A percentile compares a stretch with the other conserved stretches of the same genome.
Conservation (phyloP, 2,888 invertebrate species). For the Xestia c-nigrum region DNA sequence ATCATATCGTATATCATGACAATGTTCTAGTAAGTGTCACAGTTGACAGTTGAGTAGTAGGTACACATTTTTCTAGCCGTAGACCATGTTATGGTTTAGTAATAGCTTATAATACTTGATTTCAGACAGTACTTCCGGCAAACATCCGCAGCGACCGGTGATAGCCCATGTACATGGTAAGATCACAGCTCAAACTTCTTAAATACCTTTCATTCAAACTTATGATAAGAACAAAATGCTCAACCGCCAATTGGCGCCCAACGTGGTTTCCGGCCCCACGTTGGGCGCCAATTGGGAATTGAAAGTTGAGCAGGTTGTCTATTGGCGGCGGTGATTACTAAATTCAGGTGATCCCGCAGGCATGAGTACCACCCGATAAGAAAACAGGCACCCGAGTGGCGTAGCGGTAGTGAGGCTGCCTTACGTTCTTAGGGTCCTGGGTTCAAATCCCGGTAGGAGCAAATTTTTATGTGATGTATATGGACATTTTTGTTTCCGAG, state of each 20-base stretch:
- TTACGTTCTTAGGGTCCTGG: too few relatives aligned
- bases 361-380: too few relatives aligned
- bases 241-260: background rate
- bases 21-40: background rate
- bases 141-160: conserved; percentile 74
- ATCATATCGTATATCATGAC: background rate
- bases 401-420: too few relatives aligned
- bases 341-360: background rate
- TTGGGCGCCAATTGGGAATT: too few relatives aligned
- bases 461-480: too few relatives aligned
- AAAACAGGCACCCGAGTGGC: too few relatives aligned
- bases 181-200: background rate
- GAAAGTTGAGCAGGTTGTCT: background rate
- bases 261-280: background rate
- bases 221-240: background rate
- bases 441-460: too few relatives aligned
- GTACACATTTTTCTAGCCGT: background rate
- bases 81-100: background rate
- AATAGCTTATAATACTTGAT: conserved; percentile 38
- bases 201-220: background rate
- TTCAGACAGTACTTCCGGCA: conserved; percentile 78
- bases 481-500: too few relatives aligned
- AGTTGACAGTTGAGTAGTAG: background rate
- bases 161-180: conserved; percentile 65
- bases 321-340: background rate